These are phyloP conservation scores for Callimorpha dominula DNA, from an alignment of 2,888 invertebrate genomes.

Conservation along the genomic window DNA sequence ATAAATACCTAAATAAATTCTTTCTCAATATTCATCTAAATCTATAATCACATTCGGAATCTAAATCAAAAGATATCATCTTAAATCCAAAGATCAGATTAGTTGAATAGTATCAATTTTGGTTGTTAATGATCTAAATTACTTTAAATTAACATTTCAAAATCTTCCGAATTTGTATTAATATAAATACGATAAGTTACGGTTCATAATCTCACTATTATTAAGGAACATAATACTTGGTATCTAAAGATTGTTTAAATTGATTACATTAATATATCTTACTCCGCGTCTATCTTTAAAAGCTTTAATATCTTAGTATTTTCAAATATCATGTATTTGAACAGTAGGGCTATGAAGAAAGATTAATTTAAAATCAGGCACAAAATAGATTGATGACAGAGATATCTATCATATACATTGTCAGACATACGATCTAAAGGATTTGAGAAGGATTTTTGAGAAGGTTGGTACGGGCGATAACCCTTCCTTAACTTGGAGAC, in stretches of 20 bases:
- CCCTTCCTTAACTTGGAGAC: no score
- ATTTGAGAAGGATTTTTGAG: no score
- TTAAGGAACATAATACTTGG: neutral
- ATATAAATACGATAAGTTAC: neutral
- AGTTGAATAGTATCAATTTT: neutral
- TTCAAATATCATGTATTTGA: no score
- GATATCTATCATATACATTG: no score
- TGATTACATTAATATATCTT: neutral
- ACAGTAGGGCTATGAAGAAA: no score
- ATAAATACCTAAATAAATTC: neutral
- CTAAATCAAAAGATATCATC: neutral
- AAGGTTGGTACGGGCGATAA: no score
- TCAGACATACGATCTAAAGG: no score
- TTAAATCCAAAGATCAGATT: neutral
- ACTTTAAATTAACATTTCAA: neutral
- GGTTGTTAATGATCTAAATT: neutral
- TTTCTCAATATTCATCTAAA: neutral
- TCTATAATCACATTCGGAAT: neutral
- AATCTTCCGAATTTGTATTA: neutral
- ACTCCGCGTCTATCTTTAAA: neutral
- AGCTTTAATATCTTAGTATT: neutral
- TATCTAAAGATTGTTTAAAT: neutral
- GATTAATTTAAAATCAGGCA: no score
- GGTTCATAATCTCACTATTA: neutral
- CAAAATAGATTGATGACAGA: no score